Evolutionary conservation across 2,113 vertebrate species (phyloP), one percentile per base, ranked within the genome.

Genomic region (Chloropsis cyanopogon): DNA sequence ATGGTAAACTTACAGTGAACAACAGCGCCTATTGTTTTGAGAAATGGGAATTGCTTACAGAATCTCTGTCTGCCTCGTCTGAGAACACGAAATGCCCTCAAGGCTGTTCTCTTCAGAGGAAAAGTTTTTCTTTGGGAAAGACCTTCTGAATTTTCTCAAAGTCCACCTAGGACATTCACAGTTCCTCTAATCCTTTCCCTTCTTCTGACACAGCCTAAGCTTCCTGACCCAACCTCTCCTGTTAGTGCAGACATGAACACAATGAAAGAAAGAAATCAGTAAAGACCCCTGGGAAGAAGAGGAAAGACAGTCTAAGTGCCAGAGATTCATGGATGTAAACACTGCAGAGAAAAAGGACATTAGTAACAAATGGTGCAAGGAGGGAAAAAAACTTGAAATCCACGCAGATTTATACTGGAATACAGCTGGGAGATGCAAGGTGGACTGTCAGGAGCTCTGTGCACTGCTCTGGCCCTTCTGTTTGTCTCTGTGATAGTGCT

Each of bases 181-280:
- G 21, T 47, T 71, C 29, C n/a, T 82, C 29, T 63, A 73, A 54
- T 35, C 6, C 31, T 80, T 80, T 11, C 24, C 29, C 28, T 31
- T 65, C 47, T 37, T 86, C 37, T 61, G 53, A 31, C 14, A 31
- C 10, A 47, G 7, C 21, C 35, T 72, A 9, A 72, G 29, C 9
- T 68, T 75, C 46, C 35, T 47, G 22, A 53, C 31, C 19, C 0
- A 0, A 14, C 49, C 19, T 54, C 20, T 42, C 14, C 14, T 44
- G 7, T 24, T 37, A 81, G 24, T n/a, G 4, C 2, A 2, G 11
- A 57, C 6, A 50, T 14, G 7, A 72, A 31, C 1, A 0, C 35
- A 72, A 46, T 5, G 23, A 66, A 78, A 73, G 11, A 39, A 85
- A 68, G 4, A 35, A 66, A 79, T 37, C 10, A 17, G n/a, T 64